These are phyloP conservation scores for Cyclina sinensis DNA, from an alignment of 1,140 invertebrate genomes.

Conservation along the genomic window DNA sequence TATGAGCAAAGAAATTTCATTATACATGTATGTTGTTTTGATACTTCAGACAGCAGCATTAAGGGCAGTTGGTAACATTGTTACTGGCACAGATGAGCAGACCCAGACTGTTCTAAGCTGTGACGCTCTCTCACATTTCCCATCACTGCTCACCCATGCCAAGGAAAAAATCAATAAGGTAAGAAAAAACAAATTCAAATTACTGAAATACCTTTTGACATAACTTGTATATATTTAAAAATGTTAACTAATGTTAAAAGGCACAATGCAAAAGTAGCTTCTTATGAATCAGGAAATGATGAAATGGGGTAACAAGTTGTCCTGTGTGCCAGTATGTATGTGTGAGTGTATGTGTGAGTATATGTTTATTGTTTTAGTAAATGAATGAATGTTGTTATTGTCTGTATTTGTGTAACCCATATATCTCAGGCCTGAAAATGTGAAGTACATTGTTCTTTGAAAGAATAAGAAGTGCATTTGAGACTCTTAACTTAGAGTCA, in stretches of 20 bases:
- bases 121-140: constrained; percentile 97
- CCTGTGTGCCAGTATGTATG: neutral
- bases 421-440: constrained; percentile 23
- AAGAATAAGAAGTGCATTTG: constrained; percentile 59
- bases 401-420: constrained; percentile 5
- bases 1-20: no score
- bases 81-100: constrained; percentile 99
- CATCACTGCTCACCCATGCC: constrained; percentile 94
- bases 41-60: constrained; percentile 97
- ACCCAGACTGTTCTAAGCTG: constrained; percentile 98
- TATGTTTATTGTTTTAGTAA: neutral
- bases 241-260: no score
- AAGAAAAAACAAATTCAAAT: no score
- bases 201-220: no score
- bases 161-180: constrained; percentile 93
- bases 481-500: neutral
- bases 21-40: no score
- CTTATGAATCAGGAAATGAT: constrained; percentile 27
- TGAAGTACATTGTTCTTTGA: constrained; percentile 18
- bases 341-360: neutral
- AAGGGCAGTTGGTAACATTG: constrained; percentile 99
- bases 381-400: constrained; percentile 37
- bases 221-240: no score
- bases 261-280: no score
- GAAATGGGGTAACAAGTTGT: constrained; percentile 15